Evolutionary conservation across 2,888 invertebrate species (phyloP).

Genomic region (Pyrgus malvae): DNA sequence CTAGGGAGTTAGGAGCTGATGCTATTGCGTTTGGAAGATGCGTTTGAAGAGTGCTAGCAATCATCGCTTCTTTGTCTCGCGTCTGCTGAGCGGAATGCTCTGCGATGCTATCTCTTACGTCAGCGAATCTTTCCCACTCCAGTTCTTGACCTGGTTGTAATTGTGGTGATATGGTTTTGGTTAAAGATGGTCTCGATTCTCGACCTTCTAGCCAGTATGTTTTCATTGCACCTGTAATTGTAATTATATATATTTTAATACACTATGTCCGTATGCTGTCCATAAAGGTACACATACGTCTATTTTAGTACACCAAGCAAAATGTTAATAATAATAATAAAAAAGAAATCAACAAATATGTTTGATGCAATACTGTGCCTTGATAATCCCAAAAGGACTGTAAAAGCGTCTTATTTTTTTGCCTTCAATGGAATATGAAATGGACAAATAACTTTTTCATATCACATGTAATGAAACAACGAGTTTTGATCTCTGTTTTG

Average conservation of each 20-base stretch:
- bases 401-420: too few species aligned
- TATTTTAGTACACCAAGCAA: too few species aligned
- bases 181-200: slow-evolving; percentile 83
- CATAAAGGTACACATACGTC: too few species aligned
- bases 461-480: too few species aligned
- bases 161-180: slow-evolving; percentile 68
- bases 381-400: too few species aligned
- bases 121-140: slow-evolving; percentile 74
- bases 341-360: too few species aligned
- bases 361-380: too few species aligned
- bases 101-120: slow-evolving; percentile 70
- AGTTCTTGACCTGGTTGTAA: slow-evolving; percentile 63
- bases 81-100: slow-evolving; percentile 67
- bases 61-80: slow-evolving; percentile 48
- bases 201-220: slow-evolving; percentile 93
- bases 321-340: too few species aligned
- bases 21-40: slow-evolving; percentile 49
- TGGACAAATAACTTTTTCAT: too few species aligned
- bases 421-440: too few species aligned
- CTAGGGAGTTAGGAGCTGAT: slow-evolving; percentile 52
- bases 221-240: slow-evolving; percentile 87
- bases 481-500: too few species aligned
- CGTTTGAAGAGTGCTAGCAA: slow-evolving; percentile 36
- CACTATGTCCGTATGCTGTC: too few species aligned
- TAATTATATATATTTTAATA: not conserved